These are phyloP conservation scores for Eristalinus sepulchralis DNA, from an alignment of 2,888 invertebrate species.

Conservation along the genomic window DNA sequence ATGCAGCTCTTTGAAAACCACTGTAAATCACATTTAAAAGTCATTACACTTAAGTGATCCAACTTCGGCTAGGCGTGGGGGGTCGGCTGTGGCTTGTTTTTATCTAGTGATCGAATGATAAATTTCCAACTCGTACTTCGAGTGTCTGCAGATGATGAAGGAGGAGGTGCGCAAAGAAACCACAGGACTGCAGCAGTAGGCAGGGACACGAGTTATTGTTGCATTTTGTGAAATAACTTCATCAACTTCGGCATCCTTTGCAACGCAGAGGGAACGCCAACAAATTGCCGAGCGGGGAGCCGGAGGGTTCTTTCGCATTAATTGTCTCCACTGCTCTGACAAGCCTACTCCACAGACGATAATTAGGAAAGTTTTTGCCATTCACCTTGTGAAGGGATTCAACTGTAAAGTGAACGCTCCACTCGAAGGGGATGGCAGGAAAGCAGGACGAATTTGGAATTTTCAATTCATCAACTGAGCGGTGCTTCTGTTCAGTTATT, in stretches of 20 bases:
- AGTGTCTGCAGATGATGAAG: not conserved
- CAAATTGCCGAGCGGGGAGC: conserved; percentile 3
- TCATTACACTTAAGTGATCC: conserved; percentile 41
- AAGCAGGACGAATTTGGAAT: conserved; percentile 3
- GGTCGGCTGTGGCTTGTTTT: conserved; percentile 6
- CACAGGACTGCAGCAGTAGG: not conserved
- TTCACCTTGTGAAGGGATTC: not conserved
- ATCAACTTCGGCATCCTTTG: conserved; percentile 7
- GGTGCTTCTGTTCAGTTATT: not conserved
- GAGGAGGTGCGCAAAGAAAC: not conserved
- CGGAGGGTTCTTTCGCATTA: conserved; percentile 14
- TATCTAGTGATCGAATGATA: conserved; percentile 32
- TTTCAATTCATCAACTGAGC: not conserved
- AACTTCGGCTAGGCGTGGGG: not conserved
- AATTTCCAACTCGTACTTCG: not conserved
- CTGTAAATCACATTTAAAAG: conserved; percentile 50
- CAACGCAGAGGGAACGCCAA: not conserved
- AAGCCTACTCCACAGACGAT: conserved; percentile 22
- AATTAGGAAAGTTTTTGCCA: conserved; percentile 43
- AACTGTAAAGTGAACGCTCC: not conserved
- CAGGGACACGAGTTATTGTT: conserved; percentile 8
- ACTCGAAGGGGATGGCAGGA: not conserved
- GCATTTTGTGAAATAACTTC: conserved; percentile 22
- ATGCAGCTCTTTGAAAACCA: conserved; percentile 25
- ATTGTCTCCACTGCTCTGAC: conserved; percentile 16